phyloP scores from a whole-genome alignment of 2,888 invertebrate species.

The Baccha elongata region DNA sequence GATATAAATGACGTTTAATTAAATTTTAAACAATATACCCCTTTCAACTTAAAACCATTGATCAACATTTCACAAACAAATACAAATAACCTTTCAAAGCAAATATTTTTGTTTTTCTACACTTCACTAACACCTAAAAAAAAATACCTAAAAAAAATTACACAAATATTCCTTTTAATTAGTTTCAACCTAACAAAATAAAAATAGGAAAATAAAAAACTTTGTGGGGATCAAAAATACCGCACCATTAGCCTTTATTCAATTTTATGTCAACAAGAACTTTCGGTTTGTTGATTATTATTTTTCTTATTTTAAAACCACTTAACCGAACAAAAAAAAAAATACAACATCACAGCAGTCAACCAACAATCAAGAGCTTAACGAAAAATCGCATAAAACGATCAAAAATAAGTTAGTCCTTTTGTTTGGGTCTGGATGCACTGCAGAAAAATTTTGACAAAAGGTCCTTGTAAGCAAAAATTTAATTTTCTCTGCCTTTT shows the following conservation, averaged over 20 bases:
- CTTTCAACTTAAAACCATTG: too few species aligned
- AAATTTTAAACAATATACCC: too few species aligned
- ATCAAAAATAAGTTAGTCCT: conserved; percentile 31
- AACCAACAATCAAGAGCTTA: conserved; percentile 39
- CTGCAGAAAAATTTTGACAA: conserved; percentile 28
- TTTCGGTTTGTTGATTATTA: conserved; percentile 23
- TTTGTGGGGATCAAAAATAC: conserved; percentile 9
- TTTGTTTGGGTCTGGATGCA: conserved; percentile 5
- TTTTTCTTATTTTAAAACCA: not conserved
- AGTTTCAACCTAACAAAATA: conserved; percentile 2
- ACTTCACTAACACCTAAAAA: not conserved
- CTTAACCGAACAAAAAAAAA: too few species aligned
- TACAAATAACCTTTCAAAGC: not conserved
- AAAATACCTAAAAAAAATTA: not conserved
- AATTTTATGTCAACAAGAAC: conserved; percentile 42
- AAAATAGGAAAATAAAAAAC: conserved; percentile 12
- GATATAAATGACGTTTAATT: too few species aligned
- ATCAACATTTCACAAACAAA: too few species aligned
- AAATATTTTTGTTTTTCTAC: not conserved
- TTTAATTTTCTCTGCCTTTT: conserved; percentile 34
- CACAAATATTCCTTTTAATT: conserved; percentile 8
- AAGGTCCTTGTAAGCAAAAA: conserved; percentile 25
- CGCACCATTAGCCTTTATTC: conserved; percentile 39
- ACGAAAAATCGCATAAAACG: conserved; percentile 9
- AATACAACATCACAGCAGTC: not conserved